Conservation (phyloP, 2,113 vertebrate genomes). For the Paracanthobrama guichenoti region DNA sequence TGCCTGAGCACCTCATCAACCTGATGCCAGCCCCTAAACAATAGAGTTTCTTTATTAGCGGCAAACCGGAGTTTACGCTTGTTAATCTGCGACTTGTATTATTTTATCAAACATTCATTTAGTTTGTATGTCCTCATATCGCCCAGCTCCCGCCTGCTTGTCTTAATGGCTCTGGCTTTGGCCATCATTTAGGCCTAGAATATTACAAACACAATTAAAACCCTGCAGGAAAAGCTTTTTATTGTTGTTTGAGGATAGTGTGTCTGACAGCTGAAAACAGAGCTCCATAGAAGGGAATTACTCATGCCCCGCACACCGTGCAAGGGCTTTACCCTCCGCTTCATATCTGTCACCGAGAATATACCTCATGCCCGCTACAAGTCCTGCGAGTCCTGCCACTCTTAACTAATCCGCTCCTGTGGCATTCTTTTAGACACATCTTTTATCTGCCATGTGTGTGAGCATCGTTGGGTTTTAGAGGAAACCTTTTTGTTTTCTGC, state of each 20-base stretch:
- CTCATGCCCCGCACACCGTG: constrained; percentile 59
- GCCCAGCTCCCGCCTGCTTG: constrained; percentile 69
- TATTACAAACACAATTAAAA: constrained; percentile 98
- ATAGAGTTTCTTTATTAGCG: constrained; percentile 93
- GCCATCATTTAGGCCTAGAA: constrained; percentile 89
- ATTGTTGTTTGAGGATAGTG: constrained; percentile 83
- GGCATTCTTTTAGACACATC: constrained; percentile 79
- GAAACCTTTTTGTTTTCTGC: constrained; percentile 47
- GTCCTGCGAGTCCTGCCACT: constrained; percentile 68
- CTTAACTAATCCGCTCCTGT: constrained; percentile 71
- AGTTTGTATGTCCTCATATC: constrained; percentile 68
- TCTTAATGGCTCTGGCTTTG: constrained; percentile 90
- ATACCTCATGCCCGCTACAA: constrained; percentile 55
- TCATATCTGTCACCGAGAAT: constrained; percentile 62
- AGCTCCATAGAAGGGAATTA: constrained; percentile 79
- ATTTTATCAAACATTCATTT: constrained; percentile 99
- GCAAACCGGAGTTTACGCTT: constrained; percentile 93
- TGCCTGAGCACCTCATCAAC: constrained; percentile 98
- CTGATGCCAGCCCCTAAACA: constrained; percentile 96
- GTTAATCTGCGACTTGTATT: constrained; percentile 98
- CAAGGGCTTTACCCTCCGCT: constrained; percentile 57
- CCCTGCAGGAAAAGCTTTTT: constrained; percentile 85
- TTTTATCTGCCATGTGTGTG: constrained; percentile 51
- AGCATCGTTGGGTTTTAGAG: constrained; percentile 37
- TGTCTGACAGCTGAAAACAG: constrained; percentile 83